Base-by-base conservation (phyloP, 2,797 vertebrate genomes). In the Paedocypris micromegethes region DNA sequence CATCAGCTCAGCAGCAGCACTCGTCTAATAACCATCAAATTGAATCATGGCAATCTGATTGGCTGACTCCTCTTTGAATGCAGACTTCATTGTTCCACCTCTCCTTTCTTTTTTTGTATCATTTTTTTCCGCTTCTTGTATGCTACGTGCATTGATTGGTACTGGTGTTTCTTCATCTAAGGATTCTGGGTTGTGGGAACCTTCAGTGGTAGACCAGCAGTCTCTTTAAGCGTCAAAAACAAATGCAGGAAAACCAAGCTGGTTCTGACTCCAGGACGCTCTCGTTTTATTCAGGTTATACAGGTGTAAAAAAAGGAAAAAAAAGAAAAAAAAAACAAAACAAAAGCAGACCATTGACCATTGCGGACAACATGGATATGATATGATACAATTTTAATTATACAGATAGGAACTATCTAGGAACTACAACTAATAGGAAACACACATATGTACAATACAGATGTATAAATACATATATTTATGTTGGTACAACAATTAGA, bases 21-120 rank as follows among this genome's bases (percentile, higher is more conserved):
- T 79, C 72, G 65, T 49, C 9, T 54, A 64, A 79, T 82, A 82
- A 83, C 77, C 80, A 74, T 68, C 63, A 74, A 75, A 80, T 83
- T 85, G 75, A 82, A 77, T 86, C 78, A 76, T 53, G 40, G 1
- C 66, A 57, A 72, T 76, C 68, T 65, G 73, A 78, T 80, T 77
- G 68, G 69, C 80, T 74, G 67, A 72, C 68, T 7, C 66, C 64
- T 44, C 64, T 40, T 76, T 64, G 78, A 67, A 66, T 63, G 63
- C 49, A 71, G 72, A 58, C 65, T 55, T 44, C 41, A 55, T 55
- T 58, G 43, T 47, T 48, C 45, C 60, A 72, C 56, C 63, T 44
- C 5, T 9, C 7, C 52, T 39, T 45, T 64, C 61, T 66, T 62
- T 52, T 51, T 46, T 70, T 50, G 51, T 72, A 65, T 64, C 53